Percentiles rank a stretch among this genome's conserved stretches.
Evolutionary conservation across 2,797 vertebrate species (phyloP).

Genomic region (Rhinoraja longicauda): DNA sequence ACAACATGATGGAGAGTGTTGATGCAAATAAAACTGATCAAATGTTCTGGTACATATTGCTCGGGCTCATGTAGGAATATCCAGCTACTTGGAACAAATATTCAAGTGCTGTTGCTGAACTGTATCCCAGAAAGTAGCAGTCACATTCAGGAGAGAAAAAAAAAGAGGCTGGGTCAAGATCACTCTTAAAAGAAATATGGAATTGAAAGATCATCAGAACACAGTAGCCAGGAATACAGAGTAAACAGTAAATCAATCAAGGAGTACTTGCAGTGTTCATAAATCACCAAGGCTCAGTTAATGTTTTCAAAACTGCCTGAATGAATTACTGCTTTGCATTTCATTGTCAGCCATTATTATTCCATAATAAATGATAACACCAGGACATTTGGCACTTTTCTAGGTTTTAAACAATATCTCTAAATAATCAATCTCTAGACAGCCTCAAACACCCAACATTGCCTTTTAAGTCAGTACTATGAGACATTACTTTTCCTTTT

Average conservation of each 20-base stretch:
- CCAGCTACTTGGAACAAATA: not conserved
- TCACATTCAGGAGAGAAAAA: not conserved
- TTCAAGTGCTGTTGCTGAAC: not conserved
- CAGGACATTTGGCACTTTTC: not conserved
- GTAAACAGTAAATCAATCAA: not conserved
- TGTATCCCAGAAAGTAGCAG: not conserved
- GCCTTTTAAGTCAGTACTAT: not conserved
- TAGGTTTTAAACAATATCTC: not conserved
- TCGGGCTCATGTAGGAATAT: not conserved
- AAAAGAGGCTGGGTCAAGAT: not conserved
- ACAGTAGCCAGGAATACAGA: not conserved
- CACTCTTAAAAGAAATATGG: not conserved
- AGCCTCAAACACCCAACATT: not conserved
- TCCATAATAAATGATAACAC: not conserved
- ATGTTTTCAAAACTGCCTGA: not conserved
- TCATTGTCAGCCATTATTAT: not conserved
- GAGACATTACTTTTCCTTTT: not conserved
- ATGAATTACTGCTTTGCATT: not conserved
- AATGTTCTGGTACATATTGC: not conserved
- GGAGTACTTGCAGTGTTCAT: not conserved
- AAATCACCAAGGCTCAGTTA: not conserved
- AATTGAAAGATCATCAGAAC: not conserved
- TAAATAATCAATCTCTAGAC: not conserved
- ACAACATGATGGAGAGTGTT: too few relatives aligned
- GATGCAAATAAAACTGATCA: not conserved